These are phyloP conservation scores for Osmerus eperlanus DNA, from an alignment of 2,113 vertebrate species.

Conservation along the genomic window DNA sequence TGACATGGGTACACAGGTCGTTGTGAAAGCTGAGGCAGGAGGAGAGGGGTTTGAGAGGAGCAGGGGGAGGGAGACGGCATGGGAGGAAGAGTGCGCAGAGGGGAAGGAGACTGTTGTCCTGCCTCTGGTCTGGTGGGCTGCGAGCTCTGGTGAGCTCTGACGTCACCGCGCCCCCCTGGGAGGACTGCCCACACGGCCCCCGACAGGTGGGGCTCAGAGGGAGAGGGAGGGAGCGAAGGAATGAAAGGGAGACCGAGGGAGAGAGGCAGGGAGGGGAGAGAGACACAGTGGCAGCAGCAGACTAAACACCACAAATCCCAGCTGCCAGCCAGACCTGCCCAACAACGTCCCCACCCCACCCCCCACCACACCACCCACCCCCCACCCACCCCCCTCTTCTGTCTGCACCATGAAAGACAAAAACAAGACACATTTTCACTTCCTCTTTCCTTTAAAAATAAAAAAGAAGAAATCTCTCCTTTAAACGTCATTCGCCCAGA, in stretches of 20 bases:
- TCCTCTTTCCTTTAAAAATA: slow-evolving; percentile 13
- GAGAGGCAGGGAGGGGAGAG: background rate
- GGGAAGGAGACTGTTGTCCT: slow-evolving; percentile 56
- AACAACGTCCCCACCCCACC: background rate
- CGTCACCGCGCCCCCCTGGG: slow-evolving; percentile 12
- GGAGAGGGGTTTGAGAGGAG: slow-evolving; percentile 41
- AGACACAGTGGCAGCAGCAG: slow-evolving; percentile 1
- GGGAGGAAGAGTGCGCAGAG: background rate
- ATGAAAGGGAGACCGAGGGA: background rate
- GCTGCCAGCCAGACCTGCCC: background rate
- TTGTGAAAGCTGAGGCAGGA: slow-evolving; percentile 41
- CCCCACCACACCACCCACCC: background rate
- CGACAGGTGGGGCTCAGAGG: slow-evolving; percentile 5
- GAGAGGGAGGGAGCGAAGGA: background rate
- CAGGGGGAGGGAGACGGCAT: slow-evolving; percentile 16
- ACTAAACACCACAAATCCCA: background rate
- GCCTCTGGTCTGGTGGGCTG: slow-evolving; percentile 29
- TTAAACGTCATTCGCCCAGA: slow-evolving; percentile 19
- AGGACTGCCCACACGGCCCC: slow-evolving; percentile 7
- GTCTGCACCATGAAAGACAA: slow-evolving; percentile 33
- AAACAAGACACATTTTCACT: slow-evolving; percentile 31
- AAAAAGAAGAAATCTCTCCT: slow-evolving; percentile 2
- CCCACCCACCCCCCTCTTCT: slow-evolving; percentile 5
- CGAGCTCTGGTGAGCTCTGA: slow-evolving; percentile 25
- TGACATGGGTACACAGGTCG: slow-evolving; percentile 63